A percentile compares a stretch with the other conserved stretches of the same genome.
Conservation (phyloP, 2,888 invertebrate species). For the Ommatoiulus sabulosus region DNA sequence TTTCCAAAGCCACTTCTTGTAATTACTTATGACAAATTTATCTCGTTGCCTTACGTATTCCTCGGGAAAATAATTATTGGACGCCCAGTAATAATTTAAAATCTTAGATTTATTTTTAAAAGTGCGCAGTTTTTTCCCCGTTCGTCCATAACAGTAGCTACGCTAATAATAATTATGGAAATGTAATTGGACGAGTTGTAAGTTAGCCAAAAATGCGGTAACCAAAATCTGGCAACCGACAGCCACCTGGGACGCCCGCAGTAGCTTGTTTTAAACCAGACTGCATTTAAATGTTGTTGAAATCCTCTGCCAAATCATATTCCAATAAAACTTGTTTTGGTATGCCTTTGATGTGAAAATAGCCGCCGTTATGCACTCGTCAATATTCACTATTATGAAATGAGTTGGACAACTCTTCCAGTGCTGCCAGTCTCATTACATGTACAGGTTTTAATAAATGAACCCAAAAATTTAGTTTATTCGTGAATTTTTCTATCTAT, state of each 20-base stretch:
- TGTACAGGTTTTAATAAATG: no score
- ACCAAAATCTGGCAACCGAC: not conserved
- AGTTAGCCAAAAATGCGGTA: not conserved
- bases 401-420: no score
- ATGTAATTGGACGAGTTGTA: not conserved
- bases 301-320: not conserved
- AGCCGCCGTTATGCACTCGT: not conserved
- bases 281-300: not conserved
- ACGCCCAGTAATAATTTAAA: not conserved
- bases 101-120: not conserved
- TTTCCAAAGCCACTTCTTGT: not conserved
- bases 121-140: no score
- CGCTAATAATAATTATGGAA: conserved; percentile 3
- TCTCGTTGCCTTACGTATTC: not conserved
- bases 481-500: no score
- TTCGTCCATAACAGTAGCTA: not conserved
- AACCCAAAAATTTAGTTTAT: no score
- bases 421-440: no score
- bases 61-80: not conserved
- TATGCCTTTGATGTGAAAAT: not conserved
- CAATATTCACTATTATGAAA: not conserved
- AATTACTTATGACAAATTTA: conserved; percentile 18
- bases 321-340: not conserved
- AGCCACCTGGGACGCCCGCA: not conserved
- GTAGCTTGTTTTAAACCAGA: not conserved